Conservation (phyloP, 2,888 invertebrate species). For the Mesorhabditis spiculigera region DNA sequence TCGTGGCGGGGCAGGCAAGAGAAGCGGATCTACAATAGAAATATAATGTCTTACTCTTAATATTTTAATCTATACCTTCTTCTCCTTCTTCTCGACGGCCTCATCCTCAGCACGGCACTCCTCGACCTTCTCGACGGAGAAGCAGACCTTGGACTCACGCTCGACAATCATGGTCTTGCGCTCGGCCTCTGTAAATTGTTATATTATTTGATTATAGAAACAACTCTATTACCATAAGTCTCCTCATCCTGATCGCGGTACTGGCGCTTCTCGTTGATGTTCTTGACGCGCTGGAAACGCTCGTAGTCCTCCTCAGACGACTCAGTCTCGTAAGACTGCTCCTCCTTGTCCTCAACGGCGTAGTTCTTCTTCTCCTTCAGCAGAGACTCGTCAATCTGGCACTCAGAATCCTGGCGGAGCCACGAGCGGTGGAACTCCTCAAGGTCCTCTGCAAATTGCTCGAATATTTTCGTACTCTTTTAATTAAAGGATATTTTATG, state of each 20-base stretch:
- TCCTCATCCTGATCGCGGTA: constrained; percentile 13
- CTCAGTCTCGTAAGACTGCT: background rate
- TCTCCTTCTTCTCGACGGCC: constrained; percentile 20
- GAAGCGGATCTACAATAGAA: constrained; percentile 23
- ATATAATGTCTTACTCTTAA: background rate
- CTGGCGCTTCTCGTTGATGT: constrained; percentile 21
- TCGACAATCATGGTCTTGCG: constrained; percentile 40
- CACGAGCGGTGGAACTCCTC: constrained; percentile 49
- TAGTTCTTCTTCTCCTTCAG: constrained; percentile 31
- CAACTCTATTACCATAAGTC: background rate
- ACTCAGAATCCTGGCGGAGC: constrained; percentile 31
- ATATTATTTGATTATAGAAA: background rate
- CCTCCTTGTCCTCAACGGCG: constrained; percentile 19
- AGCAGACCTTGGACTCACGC: constrained; percentile 44
- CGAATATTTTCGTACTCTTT: too few relatives aligned
- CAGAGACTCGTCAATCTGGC: constrained; percentile 22
- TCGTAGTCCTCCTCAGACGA: constrained; percentile 11
- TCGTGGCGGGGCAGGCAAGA: constrained; percentile 39
- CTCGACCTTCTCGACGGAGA: constrained; percentile 41
- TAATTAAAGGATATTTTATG: too few relatives aligned
- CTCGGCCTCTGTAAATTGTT: constrained; percentile 18
- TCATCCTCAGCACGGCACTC: constrained; percentile 28
- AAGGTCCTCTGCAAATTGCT: constrained; percentile 16
- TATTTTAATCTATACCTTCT: constrained; percentile 13
- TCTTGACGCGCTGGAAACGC: constrained; percentile 16